Evolutionary conservation across 2,797 vertebrate species (phyloP).

Genomic region (Chiloscyllium punctatum): DNA sequence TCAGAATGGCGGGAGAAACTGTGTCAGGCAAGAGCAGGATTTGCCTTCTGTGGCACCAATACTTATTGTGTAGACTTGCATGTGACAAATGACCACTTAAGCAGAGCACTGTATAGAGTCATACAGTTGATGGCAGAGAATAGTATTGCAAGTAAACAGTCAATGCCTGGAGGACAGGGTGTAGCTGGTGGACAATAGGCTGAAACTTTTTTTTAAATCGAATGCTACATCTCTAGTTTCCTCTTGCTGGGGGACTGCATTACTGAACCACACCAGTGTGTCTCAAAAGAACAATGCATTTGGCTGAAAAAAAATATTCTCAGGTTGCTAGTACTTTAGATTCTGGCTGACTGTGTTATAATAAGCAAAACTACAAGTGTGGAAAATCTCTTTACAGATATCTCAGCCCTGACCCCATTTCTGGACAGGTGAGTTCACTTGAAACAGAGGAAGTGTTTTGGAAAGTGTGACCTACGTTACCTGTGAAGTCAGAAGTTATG

Average conservation of each 20-base stretch:
- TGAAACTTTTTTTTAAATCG: neutral
- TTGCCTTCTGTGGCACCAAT: neutral
- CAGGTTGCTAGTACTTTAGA: neutral
- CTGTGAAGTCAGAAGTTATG: neutral
- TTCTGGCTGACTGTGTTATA: neutral
- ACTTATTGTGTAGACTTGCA: neutral
- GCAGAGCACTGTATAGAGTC: neutral
- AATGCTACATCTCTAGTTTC: neutral
- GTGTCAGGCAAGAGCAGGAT: neutral
- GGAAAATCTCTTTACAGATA: neutral
- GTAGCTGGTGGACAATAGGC: neutral
- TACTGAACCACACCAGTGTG: neutral
- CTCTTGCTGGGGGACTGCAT: neutral
- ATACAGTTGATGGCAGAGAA: neutral
- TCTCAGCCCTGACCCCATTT: neutral
- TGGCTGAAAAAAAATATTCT: neutral
- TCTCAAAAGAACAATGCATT: neutral
- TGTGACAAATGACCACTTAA: neutral
- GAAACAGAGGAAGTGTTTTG: neutral
- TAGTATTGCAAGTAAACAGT: neutral
- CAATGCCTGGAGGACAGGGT: neutral
- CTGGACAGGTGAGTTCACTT: neutral
- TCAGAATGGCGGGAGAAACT: neutral
- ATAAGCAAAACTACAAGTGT: neutral
- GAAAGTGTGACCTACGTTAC: no score